Evolutionary conservation across 2,797 vertebrate genomes (phyloP).

Genomic region (Pogonophryne albipinna): DNA sequence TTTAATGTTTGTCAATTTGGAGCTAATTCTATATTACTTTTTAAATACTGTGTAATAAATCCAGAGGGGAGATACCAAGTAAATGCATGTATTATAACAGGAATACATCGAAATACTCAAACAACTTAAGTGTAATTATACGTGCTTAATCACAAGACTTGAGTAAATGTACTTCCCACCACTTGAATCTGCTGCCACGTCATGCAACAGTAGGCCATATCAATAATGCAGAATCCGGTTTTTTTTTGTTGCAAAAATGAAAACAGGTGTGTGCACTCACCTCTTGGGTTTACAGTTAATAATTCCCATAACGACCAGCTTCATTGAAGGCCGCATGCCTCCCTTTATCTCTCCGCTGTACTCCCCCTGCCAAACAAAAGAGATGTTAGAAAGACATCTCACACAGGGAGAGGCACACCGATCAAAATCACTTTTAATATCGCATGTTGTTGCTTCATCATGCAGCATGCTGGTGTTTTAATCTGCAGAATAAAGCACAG

Average conservation of each 20-base stretch:
- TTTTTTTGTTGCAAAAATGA: neutral
- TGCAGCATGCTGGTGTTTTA: conserved; percentile 7
- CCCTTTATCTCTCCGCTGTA: conserved; percentile 93
- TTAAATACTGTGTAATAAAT: no score
- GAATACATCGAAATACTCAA: no score
- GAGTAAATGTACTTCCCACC: no score
- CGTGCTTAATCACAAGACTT: no score
- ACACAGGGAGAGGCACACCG: conserved; percentile 29
- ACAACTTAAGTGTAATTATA: no score
- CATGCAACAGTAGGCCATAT: conserved; percentile 24
- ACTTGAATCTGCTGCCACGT: conserved; percentile 38
- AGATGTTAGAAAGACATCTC: conserved; percentile 13
- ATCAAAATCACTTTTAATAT: neutral
- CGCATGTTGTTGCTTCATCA: neutral
- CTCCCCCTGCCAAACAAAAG: conserved; percentile 84
- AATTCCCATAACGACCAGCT: conserved; percentile 91
- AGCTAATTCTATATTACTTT: no score
- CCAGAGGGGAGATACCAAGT: no score
- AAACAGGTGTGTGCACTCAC: conserved; percentile 73
- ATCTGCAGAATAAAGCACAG: conserved; percentile 19
- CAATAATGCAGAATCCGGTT: conserved; percentile 1
- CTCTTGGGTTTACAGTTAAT: conserved; percentile 90
- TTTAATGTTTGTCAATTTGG: no score
- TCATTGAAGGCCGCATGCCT: conserved; percentile 92
- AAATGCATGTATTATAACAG: no score